A percentile compares a stretch with the other conserved stretches of the same genome.
Evolutionary conservation across 2,113 vertebrate species (phyloP).

Genomic region (Siniperca knerii): DNA sequence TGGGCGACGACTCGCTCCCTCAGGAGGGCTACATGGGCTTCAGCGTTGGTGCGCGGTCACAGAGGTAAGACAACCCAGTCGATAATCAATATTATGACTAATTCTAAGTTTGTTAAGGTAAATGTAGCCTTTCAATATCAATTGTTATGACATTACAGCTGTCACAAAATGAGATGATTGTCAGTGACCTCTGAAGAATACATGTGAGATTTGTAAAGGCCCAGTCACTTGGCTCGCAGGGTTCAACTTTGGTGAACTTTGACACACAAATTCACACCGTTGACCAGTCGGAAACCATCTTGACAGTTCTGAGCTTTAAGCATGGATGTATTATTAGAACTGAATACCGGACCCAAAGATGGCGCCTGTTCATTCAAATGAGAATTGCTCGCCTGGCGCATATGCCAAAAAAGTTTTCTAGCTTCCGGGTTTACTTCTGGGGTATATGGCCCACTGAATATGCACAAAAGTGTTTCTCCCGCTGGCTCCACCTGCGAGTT

Average conservation of each 20-base stretch:
- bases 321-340: too few species aligned
- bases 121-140: not conserved
- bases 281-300: too few species aligned
- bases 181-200: not conserved
- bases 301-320: too few species aligned
- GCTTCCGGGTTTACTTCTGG: too few species aligned
- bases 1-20: constrained; percentile 97
- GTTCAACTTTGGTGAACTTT: not conserved
- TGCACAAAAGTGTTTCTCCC: too few species aligned
- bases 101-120: not conserved
- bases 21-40: constrained; percentile 98
- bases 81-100: not conserved
- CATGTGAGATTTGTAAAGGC: not conserved
- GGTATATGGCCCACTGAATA: too few species aligned
- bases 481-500: too few species aligned
- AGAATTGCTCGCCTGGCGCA: too few species aligned
- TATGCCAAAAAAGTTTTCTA: too few species aligned
- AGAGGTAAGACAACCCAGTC: constrained; percentile 86
- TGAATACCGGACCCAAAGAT: too few species aligned
- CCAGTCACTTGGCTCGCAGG: not conserved
- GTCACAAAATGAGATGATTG: not conserved
- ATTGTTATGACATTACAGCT: not conserved
- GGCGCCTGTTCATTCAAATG: too few species aligned
- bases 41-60: constrained; percentile 94
- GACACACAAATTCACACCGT: not conserved